phyloP scores from a whole-genome alignment of 64 coral and sea anemone genomes.

The Catalaphyllia jardinei region DNA sequence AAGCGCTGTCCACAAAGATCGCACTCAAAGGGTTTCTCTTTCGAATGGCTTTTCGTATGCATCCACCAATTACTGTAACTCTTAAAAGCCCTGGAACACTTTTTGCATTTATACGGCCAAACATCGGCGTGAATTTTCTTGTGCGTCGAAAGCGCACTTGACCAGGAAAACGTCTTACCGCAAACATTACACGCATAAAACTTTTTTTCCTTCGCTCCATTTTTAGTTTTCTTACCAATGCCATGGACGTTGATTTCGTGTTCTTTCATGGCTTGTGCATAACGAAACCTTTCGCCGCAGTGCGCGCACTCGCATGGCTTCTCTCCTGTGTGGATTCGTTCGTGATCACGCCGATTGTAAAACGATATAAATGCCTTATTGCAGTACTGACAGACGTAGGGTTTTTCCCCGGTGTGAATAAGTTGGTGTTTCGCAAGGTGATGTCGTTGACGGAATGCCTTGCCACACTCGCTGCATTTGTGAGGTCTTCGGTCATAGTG shows the following conservation, averaged over 20 bases:
- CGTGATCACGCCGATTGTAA: constrained; percentile 2
- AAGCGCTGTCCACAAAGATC: constrained; percentile 31
- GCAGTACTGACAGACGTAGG: constrained; percentile 43
- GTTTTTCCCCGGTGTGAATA: constrained; percentile 59
- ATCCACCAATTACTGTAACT: constrained; percentile 13
- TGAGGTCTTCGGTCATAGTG: constrained; percentile 37
- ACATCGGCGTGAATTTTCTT: constrained; percentile 14
- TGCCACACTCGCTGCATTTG: constrained; percentile 59
- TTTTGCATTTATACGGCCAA: background rate
- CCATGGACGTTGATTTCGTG: background rate
- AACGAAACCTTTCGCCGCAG: constrained; percentile 24
- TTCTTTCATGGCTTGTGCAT: background rate
- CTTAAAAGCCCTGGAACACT: constrained; percentile 31
- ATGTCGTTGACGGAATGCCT: constrained; percentile 32
- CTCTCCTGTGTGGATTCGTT: constrained; percentile 44
- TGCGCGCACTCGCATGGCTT: constrained; percentile 13
- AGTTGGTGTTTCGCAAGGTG: constrained; percentile 53
- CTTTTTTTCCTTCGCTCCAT: background rate
- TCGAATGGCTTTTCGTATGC: constrained; percentile 5
- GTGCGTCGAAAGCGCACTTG: constrained; percentile 13
- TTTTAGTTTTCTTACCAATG: background rate
- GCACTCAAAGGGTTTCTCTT: constrained; percentile 32
- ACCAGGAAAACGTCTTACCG: constrained; percentile 24
- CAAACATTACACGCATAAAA: constrained; percentile 9
- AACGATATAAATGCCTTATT: background rate